Base-by-base conservation (phyloP, 2,113 vertebrate genomes). In the Microcebus tavaratra region DNA sequence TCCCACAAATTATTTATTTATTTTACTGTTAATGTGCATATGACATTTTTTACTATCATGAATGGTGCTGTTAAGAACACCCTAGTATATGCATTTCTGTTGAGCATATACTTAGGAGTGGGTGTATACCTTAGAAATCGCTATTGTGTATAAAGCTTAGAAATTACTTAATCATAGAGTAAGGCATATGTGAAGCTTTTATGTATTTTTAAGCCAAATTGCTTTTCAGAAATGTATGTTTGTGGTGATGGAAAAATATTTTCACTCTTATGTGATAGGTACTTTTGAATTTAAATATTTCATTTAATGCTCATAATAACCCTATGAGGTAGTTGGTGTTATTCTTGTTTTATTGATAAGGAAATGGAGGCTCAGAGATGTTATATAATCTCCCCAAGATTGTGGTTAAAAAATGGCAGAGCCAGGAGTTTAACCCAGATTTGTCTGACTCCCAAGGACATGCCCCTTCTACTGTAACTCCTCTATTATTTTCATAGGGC, bases 181-280 rank as follows among this genome's bases (percentile, higher is more conserved):
- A 82, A 82, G 82, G 27, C 14, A 84, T 18, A n/a, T 67, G 36
- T 65, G 61, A 90, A 59, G 11, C 1, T 83, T 59, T 70, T 86
- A 45, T 92, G 42, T 36, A 90, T 70, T 59, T 88, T 76, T 82
- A 87, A 82, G 79, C 45, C 36, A 88, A 88, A 55, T 45, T 72
- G 8, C 0, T 70, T 97, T 81, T 39, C 42, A 92, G 68, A 96
- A 90, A 89, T 79, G 21, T 18, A 59, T 73, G 15, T 70, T 53
- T 95, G 53, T 91, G 27, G 90, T 53, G 6, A 78, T 96, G 15
- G 11, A 45, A 90, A 87, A 76, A 67, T 90, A n/a, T 78, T 8
- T 61, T 2, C 34, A 79, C 36, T 90, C 21, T 63, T 89, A 75
- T 75, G 9, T 87, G 27, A 72, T 88, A 90, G 39, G 55, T 6